A percentile compares a stretch with the other conserved stretches of the same genome.
Evolutionary conservation across 1,140 invertebrate species (phyloP).

Genomic region (Diplogasteroides magnus): DNA sequence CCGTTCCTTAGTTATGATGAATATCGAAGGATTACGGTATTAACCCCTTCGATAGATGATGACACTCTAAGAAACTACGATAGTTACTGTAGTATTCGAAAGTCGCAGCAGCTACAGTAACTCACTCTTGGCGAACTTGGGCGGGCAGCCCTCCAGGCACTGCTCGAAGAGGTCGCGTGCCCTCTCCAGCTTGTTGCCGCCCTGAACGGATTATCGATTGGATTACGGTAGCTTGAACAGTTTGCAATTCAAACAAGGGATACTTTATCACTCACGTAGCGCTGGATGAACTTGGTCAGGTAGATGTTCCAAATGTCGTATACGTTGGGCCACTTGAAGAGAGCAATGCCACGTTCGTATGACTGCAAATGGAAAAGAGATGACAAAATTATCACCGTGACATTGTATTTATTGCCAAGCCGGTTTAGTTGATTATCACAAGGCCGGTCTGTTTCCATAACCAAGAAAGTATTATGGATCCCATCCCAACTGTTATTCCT

Average conservation of each 20-base stretch:
- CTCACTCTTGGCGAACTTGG: constrained; percentile 82
- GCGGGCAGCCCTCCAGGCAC: constrained; percentile 88
- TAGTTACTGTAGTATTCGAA: constrained; percentile 9
- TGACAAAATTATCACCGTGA: not conserved
- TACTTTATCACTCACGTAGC: constrained; percentile 67
- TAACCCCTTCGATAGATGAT: not conserved
- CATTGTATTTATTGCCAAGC: not conserved
- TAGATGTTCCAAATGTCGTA: constrained; percentile 99
- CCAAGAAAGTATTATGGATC: not conserved
- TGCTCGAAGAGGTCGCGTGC: constrained; percentile 97
- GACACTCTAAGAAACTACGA: not conserved
- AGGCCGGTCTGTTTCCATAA: not conserved
- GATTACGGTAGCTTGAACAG: not conserved
- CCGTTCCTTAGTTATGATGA: too few relatives aligned
- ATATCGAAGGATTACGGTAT: constrained; percentile 16
- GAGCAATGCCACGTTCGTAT: constrained; percentile 92
- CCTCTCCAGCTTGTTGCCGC: constrained; percentile 88
- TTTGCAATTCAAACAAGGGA: constrained; percentile 7
- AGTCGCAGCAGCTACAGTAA: constrained; percentile 13
- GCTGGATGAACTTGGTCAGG: constrained; percentile 86
- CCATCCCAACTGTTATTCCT: too few relatives aligned
- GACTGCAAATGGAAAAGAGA: constrained; percentile 61
- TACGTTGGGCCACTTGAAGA: constrained; percentile 99
- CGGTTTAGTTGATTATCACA: constrained; percentile 10
- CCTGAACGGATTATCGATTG: constrained; percentile 56